Base-by-base conservation (phyloP, 2,797 vertebrate genomes). In the Labroides dimidiatus region DNA sequence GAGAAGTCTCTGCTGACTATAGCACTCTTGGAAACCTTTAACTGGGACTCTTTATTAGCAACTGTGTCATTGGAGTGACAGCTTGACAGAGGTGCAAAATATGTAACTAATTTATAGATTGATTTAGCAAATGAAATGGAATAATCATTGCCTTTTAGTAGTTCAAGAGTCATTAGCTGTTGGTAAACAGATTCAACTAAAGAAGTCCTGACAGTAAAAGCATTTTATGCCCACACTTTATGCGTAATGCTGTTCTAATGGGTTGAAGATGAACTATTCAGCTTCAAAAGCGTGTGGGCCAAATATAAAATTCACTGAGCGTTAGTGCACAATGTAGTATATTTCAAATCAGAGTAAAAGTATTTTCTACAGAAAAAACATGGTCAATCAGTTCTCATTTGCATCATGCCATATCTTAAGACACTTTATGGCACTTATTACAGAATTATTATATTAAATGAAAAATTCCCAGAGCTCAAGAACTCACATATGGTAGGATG, bases 31-130 rank as follows among this genome's bases (percentile, higher is more conserved):
- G 3, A 43, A 9, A 42, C 8, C 10, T 50, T 48, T 7, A 9
- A 53, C 37, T 2, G 9, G 30, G 47, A 41, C 44, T 30, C 14
- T 42, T 23, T 30, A 48, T 59, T 45, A 43, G 47, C 41, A 30
- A 71, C 61, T 45, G 61, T 76, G 62, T 47, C 52, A 81, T 77
- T 48, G 45, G 49, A 43, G 15, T 52, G 72, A 68, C 75, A 81
- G 69, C 6, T 36, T 52, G 62, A 74, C 10, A 50, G 79, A 45
- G 62, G 48, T 72, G 44, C 49, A 39, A 51, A 58, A 51, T 64
- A 63, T 30, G 53, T 57, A 27, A 66, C 41, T 63, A 49, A 72
- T 70, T 70, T 47, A 64, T 55, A 66, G 64, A 65, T 48, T 64
- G 67, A 60, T 42, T 16, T 37, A 43, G 56, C 61, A 60, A 51